Evolutionary conservation across 2,797 vertebrate genomes (phyloP).

Genomic region (Scleropages formosus): DNA sequence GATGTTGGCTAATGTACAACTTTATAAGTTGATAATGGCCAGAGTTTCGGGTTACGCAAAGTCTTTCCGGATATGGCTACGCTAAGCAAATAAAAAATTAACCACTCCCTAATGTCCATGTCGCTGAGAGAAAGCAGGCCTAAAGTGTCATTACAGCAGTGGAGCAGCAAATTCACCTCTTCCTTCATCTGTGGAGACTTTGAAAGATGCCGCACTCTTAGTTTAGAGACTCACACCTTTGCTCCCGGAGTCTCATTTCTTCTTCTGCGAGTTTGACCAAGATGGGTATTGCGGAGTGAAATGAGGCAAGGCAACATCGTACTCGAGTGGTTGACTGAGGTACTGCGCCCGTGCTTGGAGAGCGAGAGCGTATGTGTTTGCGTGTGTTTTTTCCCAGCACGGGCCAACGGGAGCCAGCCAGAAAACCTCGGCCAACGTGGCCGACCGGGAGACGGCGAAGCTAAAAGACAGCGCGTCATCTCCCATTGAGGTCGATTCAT

Average conservation of each 20-base stretch:
- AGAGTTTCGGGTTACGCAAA: neutral
- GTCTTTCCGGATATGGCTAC: neutral
- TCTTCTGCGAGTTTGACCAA: neutral
- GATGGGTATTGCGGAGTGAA: neutral
- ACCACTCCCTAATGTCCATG: neutral
- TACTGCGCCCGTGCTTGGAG: conserved; percentile 33
- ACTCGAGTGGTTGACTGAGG: conserved; percentile 47
- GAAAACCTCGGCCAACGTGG: neutral
- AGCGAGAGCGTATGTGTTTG: too few species aligned
- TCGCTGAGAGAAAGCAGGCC: neutral
- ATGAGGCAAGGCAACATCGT: conserved; percentile 42
- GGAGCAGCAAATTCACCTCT: neutral
- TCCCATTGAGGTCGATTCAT: conserved; percentile 3
- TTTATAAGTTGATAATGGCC: neutral
- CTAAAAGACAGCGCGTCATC: conserved; percentile 39
- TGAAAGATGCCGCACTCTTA: neutral
- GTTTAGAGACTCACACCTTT: too few species aligned
- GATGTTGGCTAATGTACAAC: too few species aligned
- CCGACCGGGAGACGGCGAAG: conserved; percentile 21
- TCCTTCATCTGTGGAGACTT: neutral
- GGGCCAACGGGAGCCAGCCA: neutral
- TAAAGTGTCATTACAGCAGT: neutral
- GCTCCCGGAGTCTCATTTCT: neutral
- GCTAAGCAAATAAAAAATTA: too few species aligned
- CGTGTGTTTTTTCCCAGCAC: neutral